A percentile compares a stretch with the other conserved stretches of the same genome.
Conservation (phyloP, 2,113 vertebrate genomes). For the Isichthys henryi region DNA sequence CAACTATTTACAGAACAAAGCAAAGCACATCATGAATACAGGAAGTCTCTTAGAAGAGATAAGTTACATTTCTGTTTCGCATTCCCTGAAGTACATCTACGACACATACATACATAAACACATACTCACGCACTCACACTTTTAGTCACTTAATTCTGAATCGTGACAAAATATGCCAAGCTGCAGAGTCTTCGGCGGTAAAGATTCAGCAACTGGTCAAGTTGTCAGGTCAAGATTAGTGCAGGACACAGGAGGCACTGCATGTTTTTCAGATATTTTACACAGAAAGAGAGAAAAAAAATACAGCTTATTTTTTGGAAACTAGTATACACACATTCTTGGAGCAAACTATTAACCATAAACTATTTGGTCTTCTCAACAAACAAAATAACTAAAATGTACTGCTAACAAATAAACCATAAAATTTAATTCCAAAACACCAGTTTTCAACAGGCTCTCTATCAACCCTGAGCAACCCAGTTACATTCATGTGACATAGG, state of each 20-base stretch:
- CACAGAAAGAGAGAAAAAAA: conserved; percentile 7
- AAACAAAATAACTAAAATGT: conserved; percentile 61
- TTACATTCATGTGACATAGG: conserved; percentile 84
- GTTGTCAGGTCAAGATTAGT: conserved; percentile 57
- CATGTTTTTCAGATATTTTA: conserved; percentile 65
- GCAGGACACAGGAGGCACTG: conserved; percentile 67
- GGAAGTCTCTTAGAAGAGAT: conserved; percentile 62
- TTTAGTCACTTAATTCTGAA: conserved; percentile 64
- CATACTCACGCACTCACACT: conserved; percentile 31
- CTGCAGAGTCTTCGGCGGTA: conserved; percentile 41
- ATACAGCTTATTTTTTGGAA: conserved; percentile 19
- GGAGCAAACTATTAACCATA: conserved; percentile 49
- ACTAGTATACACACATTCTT: conserved; percentile 9
- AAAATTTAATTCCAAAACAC: conserved; percentile 62
- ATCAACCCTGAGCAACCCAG: conserved; percentile 84
- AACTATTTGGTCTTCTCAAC: conserved; percentile 56
- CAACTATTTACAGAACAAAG: conserved; percentile 85
- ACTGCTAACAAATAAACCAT: conserved; percentile 58
- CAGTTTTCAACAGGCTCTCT: conserved; percentile 73
- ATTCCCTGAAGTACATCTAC: conserved; percentile 74
- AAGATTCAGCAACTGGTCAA: conserved; percentile 53
- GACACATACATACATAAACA: neutral
- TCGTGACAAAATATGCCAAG: conserved; percentile 62
- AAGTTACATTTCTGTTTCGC: conserved; percentile 65
- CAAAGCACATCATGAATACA: conserved; percentile 75